Percentiles rank a stretch among this genome's conserved stretches.
phyloP scores from a whole-genome alignment of 2,888 invertebrate species.

The Diploptera punctata region DNA sequence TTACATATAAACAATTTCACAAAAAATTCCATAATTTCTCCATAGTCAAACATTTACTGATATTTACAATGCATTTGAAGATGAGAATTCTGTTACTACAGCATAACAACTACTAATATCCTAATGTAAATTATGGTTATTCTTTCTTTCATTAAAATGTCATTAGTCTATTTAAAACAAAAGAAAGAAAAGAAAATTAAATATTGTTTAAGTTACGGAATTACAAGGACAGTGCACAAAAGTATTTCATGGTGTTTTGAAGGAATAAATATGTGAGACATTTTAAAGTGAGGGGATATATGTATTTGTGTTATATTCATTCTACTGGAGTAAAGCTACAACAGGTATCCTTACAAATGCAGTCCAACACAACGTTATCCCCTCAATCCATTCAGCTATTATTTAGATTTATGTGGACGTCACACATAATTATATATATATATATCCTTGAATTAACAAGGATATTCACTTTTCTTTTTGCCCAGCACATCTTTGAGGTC shows the following conservation, averaged over 20 bases:
- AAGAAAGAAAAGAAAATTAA: too few species aligned
- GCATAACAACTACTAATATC: too few species aligned
- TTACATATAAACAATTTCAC: conserved; percentile 23
- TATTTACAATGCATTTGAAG: conserved; percentile 34
- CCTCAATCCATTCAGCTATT: neutral
- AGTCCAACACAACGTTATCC: neutral
- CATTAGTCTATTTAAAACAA: too few species aligned
- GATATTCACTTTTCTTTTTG: too few species aligned
- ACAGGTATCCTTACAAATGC: neutral
- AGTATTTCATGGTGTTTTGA: neutral
- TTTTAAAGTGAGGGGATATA: neutral
- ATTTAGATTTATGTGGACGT: too few species aligned
- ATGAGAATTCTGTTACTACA: too few species aligned
- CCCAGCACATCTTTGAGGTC: too few species aligned
- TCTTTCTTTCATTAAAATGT: too few species aligned
- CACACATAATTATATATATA: too few species aligned
- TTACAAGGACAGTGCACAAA: neutral
- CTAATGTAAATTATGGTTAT: too few species aligned
- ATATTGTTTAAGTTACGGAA: conserved; percentile 19
- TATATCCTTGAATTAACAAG: too few species aligned
- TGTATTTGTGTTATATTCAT: neutral
- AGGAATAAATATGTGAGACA: conserved; percentile 2
- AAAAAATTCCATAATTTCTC: conserved; percentile 6
- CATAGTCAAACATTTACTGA: conserved; percentile 10
- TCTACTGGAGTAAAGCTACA: conserved; percentile 12